These are phyloP conservation scores for Heteractis magnifica DNA, from an alignment of 92 coral and sea anemone genomes.

Conservation along the genomic window DNA sequence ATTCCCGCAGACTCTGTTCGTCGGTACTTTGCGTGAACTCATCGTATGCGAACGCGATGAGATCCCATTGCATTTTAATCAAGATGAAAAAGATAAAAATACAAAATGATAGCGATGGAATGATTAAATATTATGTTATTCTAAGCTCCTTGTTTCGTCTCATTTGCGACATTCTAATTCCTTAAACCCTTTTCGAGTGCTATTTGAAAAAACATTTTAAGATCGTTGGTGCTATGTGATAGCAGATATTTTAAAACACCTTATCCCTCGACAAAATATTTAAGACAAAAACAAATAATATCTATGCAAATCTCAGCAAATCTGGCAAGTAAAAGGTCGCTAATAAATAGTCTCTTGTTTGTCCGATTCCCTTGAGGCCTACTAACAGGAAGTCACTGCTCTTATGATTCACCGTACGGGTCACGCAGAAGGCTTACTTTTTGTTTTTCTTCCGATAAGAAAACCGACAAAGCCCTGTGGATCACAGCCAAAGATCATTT, in stretches of 20 bases:
- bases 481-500: slow-evolving; percentile 25
- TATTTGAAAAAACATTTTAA: slow-evolving; percentile 1
- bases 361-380: slow-evolving; percentile 15
- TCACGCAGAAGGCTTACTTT: slow-evolving; percentile 21
- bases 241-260: background rate
- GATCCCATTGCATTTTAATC: background rate
- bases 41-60: background rate
- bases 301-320: slow-evolving; percentile 9
- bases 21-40: background rate
- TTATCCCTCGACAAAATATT: slow-evolving; percentile 1
- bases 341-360: slow-evolving; percentile 16
- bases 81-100: background rate
- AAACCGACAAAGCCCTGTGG: slow-evolving; percentile 23
- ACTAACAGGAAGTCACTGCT: slow-evolving; percentile 29
- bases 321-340: slow-evolving; percentile 20
- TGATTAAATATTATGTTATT: slow-evolving; percentile 2
- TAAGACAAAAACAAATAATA: slow-evolving; percentile 2
- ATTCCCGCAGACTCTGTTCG: too few relatives aligned
- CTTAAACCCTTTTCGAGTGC: slow-evolving; percentile 2
- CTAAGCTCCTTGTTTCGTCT: background rate
- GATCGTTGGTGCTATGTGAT: background rate
- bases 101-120: background rate
- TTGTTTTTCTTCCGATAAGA: slow-evolving; percentile 30
- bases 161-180: slow-evolving; percentile 6
- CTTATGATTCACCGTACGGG: slow-evolving; percentile 9